A percentile compares a stretch with the other conserved stretches of the same genome.
phyloP scores from a whole-genome alignment of 2,113 vertebrate genomes.

The Argyrosomus japonicus region DNA sequence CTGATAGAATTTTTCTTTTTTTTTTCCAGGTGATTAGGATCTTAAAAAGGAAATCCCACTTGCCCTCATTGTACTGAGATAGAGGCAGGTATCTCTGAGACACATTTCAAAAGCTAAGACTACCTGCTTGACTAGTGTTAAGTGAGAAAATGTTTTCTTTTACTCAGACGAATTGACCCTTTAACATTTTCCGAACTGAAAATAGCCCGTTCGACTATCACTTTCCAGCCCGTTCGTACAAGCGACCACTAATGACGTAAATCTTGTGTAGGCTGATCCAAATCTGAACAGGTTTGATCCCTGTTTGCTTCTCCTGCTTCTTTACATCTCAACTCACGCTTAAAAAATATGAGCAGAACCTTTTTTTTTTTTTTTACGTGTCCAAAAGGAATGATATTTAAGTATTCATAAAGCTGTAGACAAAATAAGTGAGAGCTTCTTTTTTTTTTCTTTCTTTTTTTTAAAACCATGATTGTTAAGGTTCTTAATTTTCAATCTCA shows the following conservation, averaged over 20 bases:
- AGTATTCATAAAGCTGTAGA: conserved; percentile 34
- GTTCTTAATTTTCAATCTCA: conserved; percentile 30
- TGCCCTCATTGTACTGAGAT: neutral
- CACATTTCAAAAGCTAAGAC: neutral
- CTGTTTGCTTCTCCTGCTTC: neutral
- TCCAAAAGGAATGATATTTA: conserved; percentile 54
- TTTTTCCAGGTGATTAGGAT: neutral
- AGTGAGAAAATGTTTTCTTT: conserved; percentile 1
- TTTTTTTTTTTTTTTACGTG: neutral
- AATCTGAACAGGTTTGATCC: neutral
- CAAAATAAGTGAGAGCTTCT: conserved; percentile 37
- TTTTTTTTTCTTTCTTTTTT: conserved; percentile 14
- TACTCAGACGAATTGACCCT: neutral
- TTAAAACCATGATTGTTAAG: conserved; percentile 1
- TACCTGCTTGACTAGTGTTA: neutral
- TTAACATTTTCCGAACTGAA: conserved; percentile 12
- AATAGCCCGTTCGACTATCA: conserved; percentile 1
- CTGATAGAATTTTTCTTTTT: neutral
- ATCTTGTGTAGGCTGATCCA: neutral
- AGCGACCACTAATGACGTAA: neutral
- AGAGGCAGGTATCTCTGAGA: neutral
- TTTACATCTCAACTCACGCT: conserved; percentile 7
- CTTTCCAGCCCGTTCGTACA: neutral
- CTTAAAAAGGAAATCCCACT: neutral
- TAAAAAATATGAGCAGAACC: conserved; percentile 24